These are phyloP conservation scores for Malthinus seriepunctatus DNA, from an alignment of 2,888 invertebrate species.

Conservation along the genomic window DNA sequence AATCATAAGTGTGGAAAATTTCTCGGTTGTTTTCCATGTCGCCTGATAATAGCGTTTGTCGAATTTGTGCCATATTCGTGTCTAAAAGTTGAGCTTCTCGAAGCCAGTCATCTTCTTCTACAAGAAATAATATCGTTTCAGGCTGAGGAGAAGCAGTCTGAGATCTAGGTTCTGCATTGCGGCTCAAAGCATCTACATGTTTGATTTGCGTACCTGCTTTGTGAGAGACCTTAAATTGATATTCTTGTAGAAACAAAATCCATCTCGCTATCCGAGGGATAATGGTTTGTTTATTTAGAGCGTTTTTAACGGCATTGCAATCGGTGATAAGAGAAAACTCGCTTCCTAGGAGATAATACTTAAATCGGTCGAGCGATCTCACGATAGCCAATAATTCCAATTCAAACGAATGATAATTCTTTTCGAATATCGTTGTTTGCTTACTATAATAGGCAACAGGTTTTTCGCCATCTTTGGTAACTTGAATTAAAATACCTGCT, in stretches of 20 bases:
- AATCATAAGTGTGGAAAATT: constrained; percentile 28
- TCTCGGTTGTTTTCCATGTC: constrained; percentile 14
- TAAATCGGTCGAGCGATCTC: constrained; percentile 12
- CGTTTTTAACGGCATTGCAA: constrained; percentile 20
- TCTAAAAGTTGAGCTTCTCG: constrained; percentile 28
- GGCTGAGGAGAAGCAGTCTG: neutral
- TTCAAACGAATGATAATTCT: constrained; percentile 31
- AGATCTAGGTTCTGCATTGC: too few species aligned
- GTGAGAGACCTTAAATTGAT: constrained; percentile 28
- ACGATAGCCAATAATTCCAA: constrained; percentile 27
- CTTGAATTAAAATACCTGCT: constrained; percentile 25
- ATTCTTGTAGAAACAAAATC: constrained; percentile 35
- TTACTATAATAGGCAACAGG: constrained; percentile 23
- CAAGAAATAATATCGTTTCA: neutral
- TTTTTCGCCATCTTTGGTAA: constrained; percentile 12
- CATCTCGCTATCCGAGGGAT: constrained; percentile 41
- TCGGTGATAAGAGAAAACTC: constrained; percentile 25
- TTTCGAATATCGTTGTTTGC: constrained; percentile 16
- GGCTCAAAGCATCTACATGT: constrained; percentile 44
- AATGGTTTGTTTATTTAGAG: constrained; percentile 24
- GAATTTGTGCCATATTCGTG: constrained; percentile 24
- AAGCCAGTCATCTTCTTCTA: constrained; percentile 27
- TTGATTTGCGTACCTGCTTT: constrained; percentile 35
- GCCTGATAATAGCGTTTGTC: constrained; percentile 23
- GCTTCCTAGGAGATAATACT: constrained; percentile 18